Evolutionary conservation across 2,888 invertebrate genomes (phyloP).

Genomic region (Meliscaeva auricollis): DNA sequence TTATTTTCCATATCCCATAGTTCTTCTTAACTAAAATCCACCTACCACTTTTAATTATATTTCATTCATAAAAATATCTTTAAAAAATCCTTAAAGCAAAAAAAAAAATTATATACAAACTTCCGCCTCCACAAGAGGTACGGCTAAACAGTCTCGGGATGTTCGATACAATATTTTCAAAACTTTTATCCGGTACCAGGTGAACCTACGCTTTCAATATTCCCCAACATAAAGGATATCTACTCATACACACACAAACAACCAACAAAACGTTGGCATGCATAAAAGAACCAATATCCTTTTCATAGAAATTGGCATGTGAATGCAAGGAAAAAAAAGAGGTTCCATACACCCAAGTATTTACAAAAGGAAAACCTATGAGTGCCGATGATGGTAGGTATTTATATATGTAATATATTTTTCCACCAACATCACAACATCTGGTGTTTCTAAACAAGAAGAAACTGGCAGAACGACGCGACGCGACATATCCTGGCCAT

Average conservation of each 20-base stretch:
- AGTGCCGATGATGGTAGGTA: not conserved
- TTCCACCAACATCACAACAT: constrained; percentile 13
- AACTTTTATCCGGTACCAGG: not conserved
- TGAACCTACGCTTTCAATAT: constrained; percentile 1
- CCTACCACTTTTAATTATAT: not conserved
- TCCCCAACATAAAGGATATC: not conserved
- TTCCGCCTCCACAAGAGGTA: not conserved
- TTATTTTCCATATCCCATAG: too few species aligned
- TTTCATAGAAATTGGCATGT: constrained; percentile 33
- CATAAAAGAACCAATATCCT: constrained; percentile 37
- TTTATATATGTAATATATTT: not conserved
- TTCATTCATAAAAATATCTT: not conserved
- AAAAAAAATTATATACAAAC: not conserved
- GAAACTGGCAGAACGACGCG: not conserved
- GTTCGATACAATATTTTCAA: not conserved
- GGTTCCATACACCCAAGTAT: not conserved
- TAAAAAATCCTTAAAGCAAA: not conserved
- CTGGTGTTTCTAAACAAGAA: constrained; percentile 4
- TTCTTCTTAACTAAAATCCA: not conserved
- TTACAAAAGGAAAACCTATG: not conserved
- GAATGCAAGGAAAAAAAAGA: not conserved
- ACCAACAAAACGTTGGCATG: constrained; percentile 9
- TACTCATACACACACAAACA: too few species aligned
- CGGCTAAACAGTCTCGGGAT: too few species aligned
- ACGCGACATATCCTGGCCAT: constrained; percentile 44